Evolutionary conservation across 1,140 invertebrate species (phyloP), one percentile per base, ranked within the genome.

Genomic region (Zaprionus inermis): DNA sequence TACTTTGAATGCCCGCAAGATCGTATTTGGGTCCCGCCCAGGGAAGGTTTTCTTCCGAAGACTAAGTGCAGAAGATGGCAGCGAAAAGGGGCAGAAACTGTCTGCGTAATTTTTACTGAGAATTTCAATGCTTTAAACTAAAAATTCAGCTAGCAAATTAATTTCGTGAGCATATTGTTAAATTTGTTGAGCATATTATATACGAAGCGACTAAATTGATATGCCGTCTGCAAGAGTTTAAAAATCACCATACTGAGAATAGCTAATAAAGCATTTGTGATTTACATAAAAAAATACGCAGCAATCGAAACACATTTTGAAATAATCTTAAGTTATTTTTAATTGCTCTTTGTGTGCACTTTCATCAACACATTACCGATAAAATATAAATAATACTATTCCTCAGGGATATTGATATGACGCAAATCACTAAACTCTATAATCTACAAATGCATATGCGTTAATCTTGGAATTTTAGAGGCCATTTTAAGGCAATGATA

Each of bases 21-120:
- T 70, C 54, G 54, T 74, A 57, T 74, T 67, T 63, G 28, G 18
- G 52, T 70, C 63, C 46, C 30, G 30, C n/a, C n/a, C 24, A 28
- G 24, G 30, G 68, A 12, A 65, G 12, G 55, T 57, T 49, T 32
- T 51, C 34, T 38, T 20, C 38, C n/a, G 49, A 18, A 61, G 41
- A 46, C 38, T 49, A 38, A 49, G 38, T 61, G 57, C 32, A 36
- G 38, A 30, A 11, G 41, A 30, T 38, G 32, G 56, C 38, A 51
- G 28, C 22, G n/a, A n/a, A n/a, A n/a, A 55, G 28, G 24, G 2
- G 5, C n/a, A n/a, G 9, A 11, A 51, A 30, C 14, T 65, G 28
- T 5, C 16, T 9, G 11, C 49, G 20, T 14, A 10, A 14, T 55
- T 4, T 32, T 32, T 12, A 9, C 24, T 28, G 3, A 32, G 49